Conservation (phyloP, 2,113 vertebrate species). For the Percopsis transmontana region DNA sequence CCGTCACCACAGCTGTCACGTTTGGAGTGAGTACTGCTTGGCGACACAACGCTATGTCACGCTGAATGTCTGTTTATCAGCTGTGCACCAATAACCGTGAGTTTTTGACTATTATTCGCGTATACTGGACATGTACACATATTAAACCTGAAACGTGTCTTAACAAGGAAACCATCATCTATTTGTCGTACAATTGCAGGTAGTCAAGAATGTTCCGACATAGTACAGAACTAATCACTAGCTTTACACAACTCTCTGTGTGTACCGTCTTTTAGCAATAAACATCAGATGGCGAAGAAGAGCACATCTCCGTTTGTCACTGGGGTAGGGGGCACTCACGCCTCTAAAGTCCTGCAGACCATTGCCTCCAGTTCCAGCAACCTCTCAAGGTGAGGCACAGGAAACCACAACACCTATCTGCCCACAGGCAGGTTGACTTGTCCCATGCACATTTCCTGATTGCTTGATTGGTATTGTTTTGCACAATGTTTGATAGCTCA, state of each 20-base stretch:
- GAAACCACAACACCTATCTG: neutral
- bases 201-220: no score
- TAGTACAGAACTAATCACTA: no score
- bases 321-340: conserved; percentile 68
- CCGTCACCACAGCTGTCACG: conserved; percentile 49
- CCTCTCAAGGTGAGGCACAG: conserved; percentile 53
- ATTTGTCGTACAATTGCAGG: no score
- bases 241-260: neutral
- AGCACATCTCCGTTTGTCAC: conserved; percentile 87
- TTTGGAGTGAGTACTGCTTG: conserved; percentile 68
- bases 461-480: no score
- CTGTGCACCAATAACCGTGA: neutral
- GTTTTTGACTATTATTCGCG: no score
- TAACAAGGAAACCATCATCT: no score
- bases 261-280: conserved; percentile 66
- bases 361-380: conserved; percentile 39
- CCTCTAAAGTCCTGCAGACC: conserved; percentile 66
- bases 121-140: no score
- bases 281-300: conserved; percentile 96
- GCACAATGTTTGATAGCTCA: no score
- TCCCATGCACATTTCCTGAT: no score
- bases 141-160: no score
- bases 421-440: no score
- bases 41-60: neutral
- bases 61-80: neutral